phyloP scores from a whole-genome alignment of 2,113 vertebrate genomes.

The Lontra canadensis region DNA sequence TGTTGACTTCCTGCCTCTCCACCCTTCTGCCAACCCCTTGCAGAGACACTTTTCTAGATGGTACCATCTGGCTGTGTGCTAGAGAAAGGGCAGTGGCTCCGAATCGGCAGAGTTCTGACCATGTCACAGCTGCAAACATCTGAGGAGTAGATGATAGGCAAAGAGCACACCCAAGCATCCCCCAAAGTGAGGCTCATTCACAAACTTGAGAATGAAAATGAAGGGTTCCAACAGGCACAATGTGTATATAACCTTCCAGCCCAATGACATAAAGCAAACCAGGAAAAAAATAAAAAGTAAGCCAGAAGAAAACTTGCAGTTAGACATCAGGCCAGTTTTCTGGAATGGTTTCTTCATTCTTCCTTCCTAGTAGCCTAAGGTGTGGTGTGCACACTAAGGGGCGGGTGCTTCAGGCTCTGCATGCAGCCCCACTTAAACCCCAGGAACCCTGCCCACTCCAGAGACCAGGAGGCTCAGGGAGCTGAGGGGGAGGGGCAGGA shows the following conservation, averaged over 20 bases:
- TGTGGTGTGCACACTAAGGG: not conserved
- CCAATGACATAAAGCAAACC: not conserved
- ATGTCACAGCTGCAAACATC: not conserved
- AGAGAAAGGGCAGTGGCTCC: not conserved
- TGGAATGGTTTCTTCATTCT: not conserved
- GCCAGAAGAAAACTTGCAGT: not conserved
- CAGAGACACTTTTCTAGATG: not conserved
- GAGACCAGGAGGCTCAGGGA: not conserved
- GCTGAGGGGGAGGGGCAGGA: accelerated
- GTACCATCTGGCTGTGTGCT: not conserved
- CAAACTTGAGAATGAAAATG: not conserved
- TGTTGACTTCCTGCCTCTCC: not conserved
- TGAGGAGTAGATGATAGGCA: not conserved
- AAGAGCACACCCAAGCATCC: not conserved
- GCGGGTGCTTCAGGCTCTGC: accelerated
- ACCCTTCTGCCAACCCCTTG: not conserved
- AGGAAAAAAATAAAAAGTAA: not conserved
- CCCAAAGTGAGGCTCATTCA: not conserved
- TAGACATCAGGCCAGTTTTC: not conserved
- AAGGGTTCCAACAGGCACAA: not conserved
- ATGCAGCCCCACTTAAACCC: not conserved
- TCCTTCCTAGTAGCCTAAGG: not conserved
- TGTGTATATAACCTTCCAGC: not conserved
- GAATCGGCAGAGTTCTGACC: not conserved
- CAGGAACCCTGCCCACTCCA: too few relatives aligned